Conservation (phyloP, 1,140 invertebrate species). For the Drosophila ogumai region DNA sequence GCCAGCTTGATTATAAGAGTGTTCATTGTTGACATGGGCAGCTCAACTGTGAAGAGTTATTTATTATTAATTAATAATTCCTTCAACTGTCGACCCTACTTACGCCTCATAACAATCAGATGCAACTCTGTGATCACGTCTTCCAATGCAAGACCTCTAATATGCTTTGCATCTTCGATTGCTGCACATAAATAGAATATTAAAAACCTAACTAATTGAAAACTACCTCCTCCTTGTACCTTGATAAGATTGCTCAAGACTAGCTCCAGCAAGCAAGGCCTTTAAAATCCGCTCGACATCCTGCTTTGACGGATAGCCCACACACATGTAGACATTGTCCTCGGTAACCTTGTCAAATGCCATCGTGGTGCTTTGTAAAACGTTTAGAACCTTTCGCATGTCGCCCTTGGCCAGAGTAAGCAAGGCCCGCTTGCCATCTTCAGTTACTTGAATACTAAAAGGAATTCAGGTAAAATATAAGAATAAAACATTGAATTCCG, state of each 20-base stretch:
- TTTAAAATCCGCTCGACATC: conserved; percentile 96
- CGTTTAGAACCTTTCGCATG: conserved; percentile 98
- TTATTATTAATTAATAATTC: too few species aligned
- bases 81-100: not conserved
- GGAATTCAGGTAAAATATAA: conserved; percentile 28
- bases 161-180: conserved; percentile 22
- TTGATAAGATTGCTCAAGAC: conserved; percentile 91
- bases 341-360: conserved; percentile 95
- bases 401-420: conserved; percentile 97
- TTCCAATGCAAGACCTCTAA: conserved; percentile 33
- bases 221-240: conserved; percentile 87
- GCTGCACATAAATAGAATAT: not conserved
- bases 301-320: conserved; percentile 95
- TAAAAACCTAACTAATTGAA: not conserved
- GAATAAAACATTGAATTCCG: too few species aligned
- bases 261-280: conserved; percentile 94
- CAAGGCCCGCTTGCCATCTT: conserved; percentile 96
- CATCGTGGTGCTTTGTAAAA: conserved; percentile 96
- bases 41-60: conserved; percentile 22
- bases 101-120: conserved; percentile 35
- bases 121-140: conserved; percentile 35
- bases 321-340: conserved; percentile 97
- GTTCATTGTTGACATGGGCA: conserved; percentile 35
- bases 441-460: conserved; percentile 92
- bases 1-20: conserved; percentile 26